A percentile compares a stretch with the other conserved stretches of the same genome.
phyloP scores from a whole-genome alignment of 2,797 vertebrate genomes.

The Streptopelia turtur region DNA sequence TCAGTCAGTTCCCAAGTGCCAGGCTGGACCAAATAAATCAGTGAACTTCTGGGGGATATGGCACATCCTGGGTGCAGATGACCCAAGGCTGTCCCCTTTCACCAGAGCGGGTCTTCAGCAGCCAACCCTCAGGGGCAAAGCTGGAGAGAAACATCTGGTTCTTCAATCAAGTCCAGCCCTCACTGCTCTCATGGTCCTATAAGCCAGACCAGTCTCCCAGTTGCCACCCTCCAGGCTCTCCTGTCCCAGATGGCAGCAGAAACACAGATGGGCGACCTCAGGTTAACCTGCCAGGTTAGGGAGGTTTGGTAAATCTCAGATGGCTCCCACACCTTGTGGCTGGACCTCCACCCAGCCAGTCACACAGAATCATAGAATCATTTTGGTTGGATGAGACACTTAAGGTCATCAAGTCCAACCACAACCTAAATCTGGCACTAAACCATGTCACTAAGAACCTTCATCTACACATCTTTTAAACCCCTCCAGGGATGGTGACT shows the following conservation, averaged over 20 bases:
- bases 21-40: background rate
- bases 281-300: background rate
- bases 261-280: background rate
- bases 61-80: background rate
- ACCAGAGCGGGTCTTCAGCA: background rate
- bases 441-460: too few species aligned
- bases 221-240: background rate
- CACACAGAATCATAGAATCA: too few species aligned
- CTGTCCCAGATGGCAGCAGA: background rate
- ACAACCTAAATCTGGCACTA: too few species aligned
- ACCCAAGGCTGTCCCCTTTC: background rate
- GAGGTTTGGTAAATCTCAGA: background rate
- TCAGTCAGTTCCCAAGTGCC: background rate
- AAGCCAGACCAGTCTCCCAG: background rate
- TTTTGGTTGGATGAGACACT: too few species aligned
- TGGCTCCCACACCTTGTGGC: fast-evolving
- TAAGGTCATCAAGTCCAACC: too few species aligned
- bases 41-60: fast-evolving
- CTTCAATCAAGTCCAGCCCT: background rate
- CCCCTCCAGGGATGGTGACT: too few species aligned
- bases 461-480: too few species aligned
- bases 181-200: fast-evolving
- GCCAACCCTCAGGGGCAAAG: background rate
- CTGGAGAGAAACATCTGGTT: background rate
- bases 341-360: background rate